These are phyloP conservation scores for Galeopsomyia nigrocyanea DNA, from an alignment of 2,888 invertebrate genomes.

Conservation along the genomic window DNA sequence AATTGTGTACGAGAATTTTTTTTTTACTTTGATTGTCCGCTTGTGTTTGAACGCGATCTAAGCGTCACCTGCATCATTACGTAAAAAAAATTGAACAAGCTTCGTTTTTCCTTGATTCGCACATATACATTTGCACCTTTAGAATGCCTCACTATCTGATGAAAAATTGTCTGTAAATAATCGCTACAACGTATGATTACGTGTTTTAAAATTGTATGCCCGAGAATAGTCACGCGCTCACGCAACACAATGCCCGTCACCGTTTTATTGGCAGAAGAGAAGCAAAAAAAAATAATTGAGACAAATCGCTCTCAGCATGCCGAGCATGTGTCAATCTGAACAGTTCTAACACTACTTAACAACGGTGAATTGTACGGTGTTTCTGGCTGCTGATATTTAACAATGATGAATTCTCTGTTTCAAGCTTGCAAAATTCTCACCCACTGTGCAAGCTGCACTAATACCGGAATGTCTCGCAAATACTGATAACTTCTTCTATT, in stretches of 20 bases:
- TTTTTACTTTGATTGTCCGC: conserved; percentile 6
- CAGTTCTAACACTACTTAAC: neutral
- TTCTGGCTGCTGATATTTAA: conserved; percentile 28
- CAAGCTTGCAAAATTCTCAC: conserved; percentile 64
- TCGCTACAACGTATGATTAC: no score
- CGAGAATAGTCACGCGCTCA: neutral
- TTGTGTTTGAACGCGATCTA: neutral
- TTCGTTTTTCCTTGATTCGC: neutral
- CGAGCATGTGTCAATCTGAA: conserved; percentile 13
- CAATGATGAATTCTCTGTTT: conserved; percentile 48
- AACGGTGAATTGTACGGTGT: neutral
- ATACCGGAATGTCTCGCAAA: conserved; percentile 62
- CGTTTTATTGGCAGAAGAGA: conserved; percentile 7
- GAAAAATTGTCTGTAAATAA: no score
- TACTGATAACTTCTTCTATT: conserved; percentile 63
- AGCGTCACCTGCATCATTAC: neutral
- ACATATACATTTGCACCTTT: neutral
- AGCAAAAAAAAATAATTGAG: neutral
- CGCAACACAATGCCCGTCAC: conserved; percentile 16
- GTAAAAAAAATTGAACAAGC: neutral
- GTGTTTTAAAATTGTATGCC: no score
- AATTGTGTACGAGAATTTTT: conserved; percentile 18
- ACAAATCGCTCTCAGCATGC: conserved; percentile 25
- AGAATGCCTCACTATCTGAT: neutral
- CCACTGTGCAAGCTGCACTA: conserved; percentile 66